Base-by-base conservation (phyloP, 2,113 vertebrate genomes). In the Monopterus albus region DNA sequence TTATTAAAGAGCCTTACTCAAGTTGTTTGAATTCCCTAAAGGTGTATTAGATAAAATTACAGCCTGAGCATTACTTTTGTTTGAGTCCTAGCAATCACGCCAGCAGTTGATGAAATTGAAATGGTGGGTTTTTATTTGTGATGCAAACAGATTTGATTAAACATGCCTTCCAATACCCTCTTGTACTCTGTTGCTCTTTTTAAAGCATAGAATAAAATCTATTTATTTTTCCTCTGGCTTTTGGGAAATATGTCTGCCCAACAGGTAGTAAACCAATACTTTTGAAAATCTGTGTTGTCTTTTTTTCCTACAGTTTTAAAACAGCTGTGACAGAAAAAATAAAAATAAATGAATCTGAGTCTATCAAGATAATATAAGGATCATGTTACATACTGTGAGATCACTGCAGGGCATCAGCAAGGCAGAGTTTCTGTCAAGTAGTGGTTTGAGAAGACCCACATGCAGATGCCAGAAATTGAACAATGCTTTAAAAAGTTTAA, bases 91-190 rank as follows among this genome's bases (percentile, higher is more conserved):
- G 25, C 5, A 40, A 25, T 50, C 39, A 20, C 0, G 0, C 8
- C 10, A 20, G 57, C 29, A 47, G 28, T 39, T 9, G 7, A 39
- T 6, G 12, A 39, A 14, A 43, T 43, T 13, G 29, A 36, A 57
- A 68, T 20, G 6, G 11, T 28, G 15, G 18, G 28, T 9, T 57
- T 66, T 58, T 40, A 56, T 71, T 65, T 35, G 18, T 36, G 14
- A 20, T 50, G 38, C 33, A n/a, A n/a, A n/a, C n/a, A n/a, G n/a
- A n/a, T n/a, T n/a, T n/a, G n/a, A n/a, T n/a, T n/a, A n/a, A n/a
- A 58, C 17, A 33, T 51, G 43, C 33, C 5, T 38, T 56, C 2
- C 13, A n/a, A 26, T 2, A 31, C 5, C 29, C 8, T 6, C 8
- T 45, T 17, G 49, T 3, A 25, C 49, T 45, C 9, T 13, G 2